phyloP scores from a whole-genome alignment of 2,888 invertebrate species.

The Apoda limacodes region DNA sequence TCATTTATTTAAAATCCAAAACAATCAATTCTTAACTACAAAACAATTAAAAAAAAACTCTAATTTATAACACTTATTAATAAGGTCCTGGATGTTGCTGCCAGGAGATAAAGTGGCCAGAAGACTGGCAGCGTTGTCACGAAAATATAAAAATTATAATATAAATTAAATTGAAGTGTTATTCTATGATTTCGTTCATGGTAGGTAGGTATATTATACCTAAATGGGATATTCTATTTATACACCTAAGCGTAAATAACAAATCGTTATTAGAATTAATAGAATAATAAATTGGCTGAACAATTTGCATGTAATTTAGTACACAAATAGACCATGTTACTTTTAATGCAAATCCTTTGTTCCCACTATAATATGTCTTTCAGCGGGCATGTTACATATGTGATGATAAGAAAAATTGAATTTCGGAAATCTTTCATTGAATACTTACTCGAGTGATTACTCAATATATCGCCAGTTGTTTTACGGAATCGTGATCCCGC shows the following conservation, averaged over 20 bases:
- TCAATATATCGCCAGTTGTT: constrained; percentile 16
- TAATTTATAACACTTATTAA: too few species aligned
- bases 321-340: neutral
- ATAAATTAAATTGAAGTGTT: too few species aligned
- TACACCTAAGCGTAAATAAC: constrained; percentile 3
- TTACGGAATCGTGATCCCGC: constrained; percentile 46
- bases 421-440: constrained; percentile 1
- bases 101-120: too few species aligned
- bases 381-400: neutral
- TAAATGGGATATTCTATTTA: too few species aligned
- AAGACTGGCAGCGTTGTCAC: too few species aligned
- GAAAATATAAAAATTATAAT: too few species aligned
- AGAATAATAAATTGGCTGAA: neutral
- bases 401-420: constrained; percentile 1
- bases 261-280: neutral
- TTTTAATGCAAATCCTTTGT: neutral
- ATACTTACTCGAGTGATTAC: constrained; percentile 13
- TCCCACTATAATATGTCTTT: neutral
- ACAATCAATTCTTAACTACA: too few species aligned
- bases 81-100: too few species aligned
- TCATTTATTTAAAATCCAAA: too few species aligned
- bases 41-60: too few species aligned
- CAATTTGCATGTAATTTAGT: neutral
- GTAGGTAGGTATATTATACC: too few species aligned
- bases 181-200: too few species aligned